A percentile compares a stretch with the other conserved stretches of the same genome.
Evolutionary conservation across 1,140 invertebrate genomes (phyloP).

Genomic region (Helicoverpa armigera): DNA sequence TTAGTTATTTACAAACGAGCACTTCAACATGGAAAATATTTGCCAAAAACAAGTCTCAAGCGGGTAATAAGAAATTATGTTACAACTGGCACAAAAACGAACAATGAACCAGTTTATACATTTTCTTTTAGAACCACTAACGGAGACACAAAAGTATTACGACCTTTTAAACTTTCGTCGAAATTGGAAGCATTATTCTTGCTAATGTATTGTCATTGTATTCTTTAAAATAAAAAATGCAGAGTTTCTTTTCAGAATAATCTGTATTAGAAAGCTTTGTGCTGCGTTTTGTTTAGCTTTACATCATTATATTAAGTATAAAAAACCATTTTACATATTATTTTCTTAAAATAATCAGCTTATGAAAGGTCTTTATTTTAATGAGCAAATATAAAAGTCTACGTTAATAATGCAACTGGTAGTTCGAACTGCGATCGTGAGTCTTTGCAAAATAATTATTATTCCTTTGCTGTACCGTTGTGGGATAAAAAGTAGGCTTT

Average conservation of each 20-base stretch:
- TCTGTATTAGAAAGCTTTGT: neutral
- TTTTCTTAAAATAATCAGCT: too few relatives aligned
- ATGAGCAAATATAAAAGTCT: too few relatives aligned
- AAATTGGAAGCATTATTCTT: slow-evolving; percentile 30
- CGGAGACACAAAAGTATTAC: neutral
- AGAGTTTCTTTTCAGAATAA: neutral
- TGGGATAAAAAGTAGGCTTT: too few relatives aligned
- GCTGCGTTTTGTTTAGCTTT: neutral
- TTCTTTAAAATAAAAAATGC: slow-evolving; percentile 12
- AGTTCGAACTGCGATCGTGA: too few relatives aligned
- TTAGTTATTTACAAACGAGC: too few relatives aligned
- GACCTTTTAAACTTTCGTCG: slow-evolving; percentile 21
- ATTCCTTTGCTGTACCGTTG: too few relatives aligned
- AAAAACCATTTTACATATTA: too few relatives aligned
- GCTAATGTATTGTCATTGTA: slow-evolving; percentile 20
- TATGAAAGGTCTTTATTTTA: too few relatives aligned
- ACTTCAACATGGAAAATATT: neutral
- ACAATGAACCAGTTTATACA: slow-evolving; percentile 15
- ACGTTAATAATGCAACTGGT: too few relatives aligned
- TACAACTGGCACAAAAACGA: slow-evolving; percentile 1
- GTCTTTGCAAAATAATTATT: too few relatives aligned
- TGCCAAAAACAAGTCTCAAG: neutral
- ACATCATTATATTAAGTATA: neutral
- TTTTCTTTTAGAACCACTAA: slow-evolving; percentile 22
- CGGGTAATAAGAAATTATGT: slow-evolving; percentile 7